Conservation (phyloP, 1,140 invertebrate species). For the Oedothorax gibbosus region DNA sequence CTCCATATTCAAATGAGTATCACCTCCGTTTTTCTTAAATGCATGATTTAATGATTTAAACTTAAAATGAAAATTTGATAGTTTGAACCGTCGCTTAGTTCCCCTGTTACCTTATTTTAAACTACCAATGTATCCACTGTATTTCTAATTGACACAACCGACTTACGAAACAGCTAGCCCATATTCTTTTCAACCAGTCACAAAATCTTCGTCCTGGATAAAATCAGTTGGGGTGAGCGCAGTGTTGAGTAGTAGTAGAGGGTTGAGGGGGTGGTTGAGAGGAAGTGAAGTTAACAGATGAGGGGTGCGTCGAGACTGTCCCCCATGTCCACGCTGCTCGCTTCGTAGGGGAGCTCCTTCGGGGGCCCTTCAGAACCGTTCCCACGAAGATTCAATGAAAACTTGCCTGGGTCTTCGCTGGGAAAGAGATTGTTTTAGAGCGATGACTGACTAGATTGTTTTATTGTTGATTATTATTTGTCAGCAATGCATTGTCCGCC, state of each 20-base stretch:
- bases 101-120: not conserved
- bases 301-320: constrained; percentile 63
- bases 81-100: not conserved
- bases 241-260: not conserved
- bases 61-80: not conserved
- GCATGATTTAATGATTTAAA: too few relatives aligned
- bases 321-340: constrained; percentile 54
- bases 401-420: constrained; percentile 63
- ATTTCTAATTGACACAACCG: constrained; percentile 4
- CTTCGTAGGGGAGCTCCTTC: constrained; percentile 57
- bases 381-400: constrained; percentile 62
- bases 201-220: not conserved
- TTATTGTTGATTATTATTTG: too few relatives aligned
- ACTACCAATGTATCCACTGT: not conserved
- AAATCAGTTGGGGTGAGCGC: not conserved
- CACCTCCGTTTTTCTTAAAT: too few relatives aligned
- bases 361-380: constrained; percentile 46
- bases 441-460: not conserved
- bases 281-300: constrained; percentile 54
- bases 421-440: constrained; percentile 55
- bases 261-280: not conserved
- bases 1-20: too few relatives aligned
- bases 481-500: too few relatives aligned
- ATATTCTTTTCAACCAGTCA: not conserved
- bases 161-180: not conserved